Percentiles rank a stretch among this genome's conserved stretches.
These are phyloP conservation scores for Cavia porcellus DNA, from an alignment of 2,113 vertebrate species.

Conservation along the genomic window DNA sequence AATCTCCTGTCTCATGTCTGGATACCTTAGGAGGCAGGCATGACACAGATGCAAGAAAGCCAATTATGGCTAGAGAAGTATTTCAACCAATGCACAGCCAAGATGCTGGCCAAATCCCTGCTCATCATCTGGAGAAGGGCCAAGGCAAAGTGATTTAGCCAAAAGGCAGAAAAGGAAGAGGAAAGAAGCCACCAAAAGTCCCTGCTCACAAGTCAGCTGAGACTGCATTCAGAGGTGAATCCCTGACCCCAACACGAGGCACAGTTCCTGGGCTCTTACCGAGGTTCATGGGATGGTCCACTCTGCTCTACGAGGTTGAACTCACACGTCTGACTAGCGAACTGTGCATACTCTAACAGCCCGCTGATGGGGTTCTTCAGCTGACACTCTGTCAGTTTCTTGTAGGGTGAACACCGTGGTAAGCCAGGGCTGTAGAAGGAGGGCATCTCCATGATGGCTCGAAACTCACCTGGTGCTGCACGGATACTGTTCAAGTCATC, in stretches of 20 bases:
- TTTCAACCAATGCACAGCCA: background rate
- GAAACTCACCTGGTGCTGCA: conserved; percentile 66
- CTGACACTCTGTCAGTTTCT: conserved; percentile 94
- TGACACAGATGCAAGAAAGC: background rate
- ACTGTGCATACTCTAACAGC: conserved; percentile 97
- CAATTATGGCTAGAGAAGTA: background rate
- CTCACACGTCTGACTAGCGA: conserved; percentile 93
- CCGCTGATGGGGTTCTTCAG: conserved; percentile 97
- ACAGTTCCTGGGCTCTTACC: conserved; percentile 87
- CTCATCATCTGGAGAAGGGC: background rate
- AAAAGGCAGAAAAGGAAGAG: background rate
- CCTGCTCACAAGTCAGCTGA: background rate
- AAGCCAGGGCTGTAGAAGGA: conserved; percentile 76
- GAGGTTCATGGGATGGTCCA: conserved; percentile 96
- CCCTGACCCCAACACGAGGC: conserved; percentile 41
- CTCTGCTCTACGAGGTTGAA: conserved; percentile 95
- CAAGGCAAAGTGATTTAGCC: background rate
- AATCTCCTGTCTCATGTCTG: background rate
- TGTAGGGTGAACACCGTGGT: conserved; percentile 84
- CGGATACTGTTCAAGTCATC: conserved; percentile 93
- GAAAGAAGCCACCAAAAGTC: background rate
- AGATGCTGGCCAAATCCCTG: background rate
- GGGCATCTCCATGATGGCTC: conserved; percentile 86
- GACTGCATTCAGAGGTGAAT: background rate
- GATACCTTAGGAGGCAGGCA: background rate